Evolutionary conservation across 1,140 invertebrate genomes (phyloP), one percentile per base, ranked within the genome.

Genomic region (Yoshiicerus persimilis): DNA sequence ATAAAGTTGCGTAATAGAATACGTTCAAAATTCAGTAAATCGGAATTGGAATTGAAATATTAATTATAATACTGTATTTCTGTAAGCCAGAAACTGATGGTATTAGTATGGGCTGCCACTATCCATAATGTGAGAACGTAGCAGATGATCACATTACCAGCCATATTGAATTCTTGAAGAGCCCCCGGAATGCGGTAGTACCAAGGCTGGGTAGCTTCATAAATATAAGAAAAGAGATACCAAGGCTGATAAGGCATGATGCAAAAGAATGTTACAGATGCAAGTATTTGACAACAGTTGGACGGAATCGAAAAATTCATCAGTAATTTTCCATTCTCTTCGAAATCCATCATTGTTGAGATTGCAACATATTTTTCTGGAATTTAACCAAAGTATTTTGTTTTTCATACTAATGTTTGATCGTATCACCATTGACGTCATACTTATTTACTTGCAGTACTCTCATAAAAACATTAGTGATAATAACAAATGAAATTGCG

Each of bases 81-180:
- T 27, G 32, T 34, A 0, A 88, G 30, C 87, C 87, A 88, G 39
- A 88, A 88, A 1, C 25, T 27, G 20, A 88, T n/a, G 30, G 62
- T 86, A 9, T 85, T 86, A 23, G 84, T 77, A 41, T 88, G 87
- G 16, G 84, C 87, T 11, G 70, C 38, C 30, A 86, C 23, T 30
- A 88, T 75, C 87, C 87, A 88, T 20, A 62, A 5, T 4, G 32
- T 66, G 20, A 88, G 36, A 20, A 88, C 66, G 62, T 88, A 88
- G 23, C 23, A 23, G 20, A 38, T 75, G 3, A 88, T 85, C 8
- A 88, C 36, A 23, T 88, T 83, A 11, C 87, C 87, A 2, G 36
- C 32, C 5, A 88, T 9, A 9, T 25, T 66, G 38, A 80, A 88
- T 36, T 88, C 84, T 10, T 87, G 86, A 56, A 87, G 4, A 0